These are phyloP conservation scores for Catocala sponsa DNA, from an alignment of 2,888 invertebrate genomes.

Conservation along the genomic window DNA sequence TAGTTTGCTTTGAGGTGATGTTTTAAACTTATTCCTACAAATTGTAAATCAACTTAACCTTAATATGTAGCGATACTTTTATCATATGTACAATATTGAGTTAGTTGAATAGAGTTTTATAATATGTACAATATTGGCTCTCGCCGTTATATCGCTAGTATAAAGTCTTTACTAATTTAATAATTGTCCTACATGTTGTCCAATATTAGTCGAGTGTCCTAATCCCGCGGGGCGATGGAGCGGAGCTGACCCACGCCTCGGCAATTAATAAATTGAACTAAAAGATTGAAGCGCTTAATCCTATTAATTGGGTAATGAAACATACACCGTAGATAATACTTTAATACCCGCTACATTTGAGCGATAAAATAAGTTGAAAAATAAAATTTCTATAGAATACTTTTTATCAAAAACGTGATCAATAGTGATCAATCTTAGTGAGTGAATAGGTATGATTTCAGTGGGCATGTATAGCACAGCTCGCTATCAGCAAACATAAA, in stretches of 20 bases:
- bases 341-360: neutral
- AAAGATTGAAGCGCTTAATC: conserved; percentile 24
- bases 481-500: conserved; percentile 16
- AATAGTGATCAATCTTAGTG: conserved; percentile 14
- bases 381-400: conserved; percentile 5
- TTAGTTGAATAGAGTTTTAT: neutral
- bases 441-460: conserved; percentile 16
- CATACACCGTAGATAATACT: conserved; percentile 8
- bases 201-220: too few relatives aligned
- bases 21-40: conserved; percentile 17
- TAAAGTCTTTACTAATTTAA: too few relatives aligned
- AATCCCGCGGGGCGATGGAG: too few relatives aligned
- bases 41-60: conserved; percentile 14
- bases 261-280: conserved; percentile 17
- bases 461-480: conserved; percentile 1
- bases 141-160: too few relatives aligned
- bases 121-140: too few relatives aligned
- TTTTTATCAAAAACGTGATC: conserved; percentile 8
- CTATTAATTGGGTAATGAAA: conserved; percentile 17
- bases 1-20: conserved; percentile 12
- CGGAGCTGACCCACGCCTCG: neutral
- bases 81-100: neutral
- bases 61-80: neutral
- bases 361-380: neutral
- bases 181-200: too few relatives aligned